Percentiles rank a stretch among this genome's conserved stretches.
Evolutionary conservation across 2,888 invertebrate species (phyloP).

Genomic region (Pasiphila rectangulata): DNA sequence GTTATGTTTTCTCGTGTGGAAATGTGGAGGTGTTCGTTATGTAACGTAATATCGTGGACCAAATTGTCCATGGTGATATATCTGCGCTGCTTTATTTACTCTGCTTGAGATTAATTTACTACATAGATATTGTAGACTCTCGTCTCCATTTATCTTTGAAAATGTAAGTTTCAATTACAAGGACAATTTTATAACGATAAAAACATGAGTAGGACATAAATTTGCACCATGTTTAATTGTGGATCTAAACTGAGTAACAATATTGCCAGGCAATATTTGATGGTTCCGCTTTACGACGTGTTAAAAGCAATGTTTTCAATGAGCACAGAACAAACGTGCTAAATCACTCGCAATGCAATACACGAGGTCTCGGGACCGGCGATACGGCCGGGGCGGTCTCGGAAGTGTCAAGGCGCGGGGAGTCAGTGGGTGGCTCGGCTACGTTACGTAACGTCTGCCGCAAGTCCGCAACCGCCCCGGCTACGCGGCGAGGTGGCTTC

Average conservation of each 20-base stretch:
- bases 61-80: too few relatives aligned
- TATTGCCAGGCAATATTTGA: background rate
- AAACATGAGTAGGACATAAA: too few relatives aligned
- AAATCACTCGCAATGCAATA: conserved; percentile 31
- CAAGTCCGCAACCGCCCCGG: conserved; percentile 40
- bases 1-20: conserved; percentile 7
- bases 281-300: background rate
- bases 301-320: conserved; percentile 17
- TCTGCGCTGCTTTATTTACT: background rate
- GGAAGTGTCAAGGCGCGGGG: conserved; percentile 52
- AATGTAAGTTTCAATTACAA: too few relatives aligned
- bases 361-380: conserved; percentile 16
- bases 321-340: conserved; percentile 15
- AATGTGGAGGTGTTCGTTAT: conserved; percentile 1
- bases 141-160: too few relatives aligned
- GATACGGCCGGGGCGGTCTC: conserved; percentile 39
- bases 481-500: conserved; percentile 19
- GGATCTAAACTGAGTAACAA: background rate
- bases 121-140: too few relatives aligned
- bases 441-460: conserved; percentile 62
- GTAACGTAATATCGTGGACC: too few relatives aligned
- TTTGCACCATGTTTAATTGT: background rate
- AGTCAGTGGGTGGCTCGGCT: conserved; percentile 33
- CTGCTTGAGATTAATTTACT: conserved; percentile 1
- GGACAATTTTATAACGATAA: too few relatives aligned